Conservation (phyloP, 2,797 vertebrate species). For the Semotilus atromaculatus region DNA sequence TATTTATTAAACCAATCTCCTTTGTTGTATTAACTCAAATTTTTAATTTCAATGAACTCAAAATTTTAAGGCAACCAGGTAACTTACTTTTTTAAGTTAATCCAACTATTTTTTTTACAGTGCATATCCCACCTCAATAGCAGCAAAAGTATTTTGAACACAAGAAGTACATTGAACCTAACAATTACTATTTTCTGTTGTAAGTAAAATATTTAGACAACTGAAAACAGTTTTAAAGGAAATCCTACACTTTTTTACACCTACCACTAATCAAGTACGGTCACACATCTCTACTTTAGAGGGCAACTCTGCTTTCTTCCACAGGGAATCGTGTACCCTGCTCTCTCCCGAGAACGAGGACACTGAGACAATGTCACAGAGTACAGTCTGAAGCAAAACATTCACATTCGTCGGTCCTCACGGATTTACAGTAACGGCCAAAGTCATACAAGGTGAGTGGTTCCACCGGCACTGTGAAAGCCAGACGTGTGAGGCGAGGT, state of each 20-base stretch:
- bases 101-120: too few relatives aligned
- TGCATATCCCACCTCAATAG: background rate
- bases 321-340: constrained; percentile 58
- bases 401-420: constrained; percentile 4
- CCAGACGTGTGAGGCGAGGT: background rate
- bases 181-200: background rate
- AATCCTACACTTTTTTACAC: background rate
- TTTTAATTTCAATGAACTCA: too few relatives aligned
- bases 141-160: background rate
- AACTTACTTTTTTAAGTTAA: too few relatives aligned
- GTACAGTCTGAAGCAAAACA: constrained; percentile 9
- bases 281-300: constrained; percentile 66
- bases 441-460: constrained; percentile 45
- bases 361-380: constrained; percentile 72
- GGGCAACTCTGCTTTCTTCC: constrained; percentile 53
- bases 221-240: background rate
- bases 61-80: too few relatives aligned
- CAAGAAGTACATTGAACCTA: background rate
- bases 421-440: constrained; percentile 25
- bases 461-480: constrained; percentile 16
- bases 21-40: too few relatives aligned
- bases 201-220: background rate
- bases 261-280: constrained; percentile 74
- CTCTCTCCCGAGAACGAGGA: constrained; percentile 63
- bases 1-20: too few relatives aligned